These are phyloP conservation scores for Augochlorella aurata DNA, from an alignment of 2,888 invertebrate species.

Conservation along the genomic window DNA sequence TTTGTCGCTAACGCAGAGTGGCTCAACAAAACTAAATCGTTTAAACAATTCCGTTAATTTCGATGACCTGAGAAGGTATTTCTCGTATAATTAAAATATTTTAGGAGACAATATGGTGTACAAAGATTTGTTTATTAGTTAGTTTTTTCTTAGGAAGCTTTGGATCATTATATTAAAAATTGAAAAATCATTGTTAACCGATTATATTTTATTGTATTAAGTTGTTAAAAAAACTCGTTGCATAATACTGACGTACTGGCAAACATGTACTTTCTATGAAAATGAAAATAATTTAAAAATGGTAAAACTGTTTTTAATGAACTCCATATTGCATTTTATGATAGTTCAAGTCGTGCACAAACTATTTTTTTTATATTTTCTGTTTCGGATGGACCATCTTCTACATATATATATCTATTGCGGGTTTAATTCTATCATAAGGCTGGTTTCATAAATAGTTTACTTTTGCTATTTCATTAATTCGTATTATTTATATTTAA, in stretches of 20 bases:
- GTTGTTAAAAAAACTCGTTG: constrained; percentile 6
- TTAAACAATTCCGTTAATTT: constrained; percentile 7
- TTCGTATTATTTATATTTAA: constrained; percentile 56
- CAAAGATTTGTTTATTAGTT: constrained; percentile 14
- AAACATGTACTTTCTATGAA: constrained; percentile 15
- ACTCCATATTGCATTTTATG: background rate
- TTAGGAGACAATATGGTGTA: background rate
- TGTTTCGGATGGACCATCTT: background rate
- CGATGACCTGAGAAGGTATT: background rate
- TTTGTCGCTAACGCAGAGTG: constrained; percentile 35
- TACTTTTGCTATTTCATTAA: constrained; percentile 52
- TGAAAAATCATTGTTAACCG: constrained; percentile 21
- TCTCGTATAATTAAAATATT: background rate
- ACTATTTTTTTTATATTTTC: background rate
- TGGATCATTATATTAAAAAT: background rate
- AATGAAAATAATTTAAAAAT: constrained; percentile 13
- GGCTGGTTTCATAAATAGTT: constrained; percentile 53
- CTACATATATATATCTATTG: constrained; percentile 46
- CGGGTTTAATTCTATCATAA: constrained; percentile 54
- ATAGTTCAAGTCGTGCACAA: background rate
- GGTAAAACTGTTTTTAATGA: background rate
- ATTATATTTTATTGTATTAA: constrained; percentile 11
- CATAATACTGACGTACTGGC: constrained; percentile 10
- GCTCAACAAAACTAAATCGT: background rate
- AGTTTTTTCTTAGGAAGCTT: constrained; percentile 15